Evolutionary conservation across 2,113 vertebrate species (phyloP), one percentile per base, ranked within the genome.

Genomic region (Trichechus manatus): DNA sequence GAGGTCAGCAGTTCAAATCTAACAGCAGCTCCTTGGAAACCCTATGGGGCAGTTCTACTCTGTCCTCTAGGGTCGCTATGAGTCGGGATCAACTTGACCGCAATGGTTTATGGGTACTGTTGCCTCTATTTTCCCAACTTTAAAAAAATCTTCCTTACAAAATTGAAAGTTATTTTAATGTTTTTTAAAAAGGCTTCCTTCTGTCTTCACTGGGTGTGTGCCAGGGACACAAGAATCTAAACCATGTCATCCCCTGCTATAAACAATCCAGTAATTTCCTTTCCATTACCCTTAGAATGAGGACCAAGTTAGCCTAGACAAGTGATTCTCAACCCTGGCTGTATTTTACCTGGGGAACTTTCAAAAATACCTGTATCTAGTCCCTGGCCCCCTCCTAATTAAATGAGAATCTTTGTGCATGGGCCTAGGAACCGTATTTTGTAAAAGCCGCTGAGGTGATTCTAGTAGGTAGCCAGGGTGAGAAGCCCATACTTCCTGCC

Each of bases 91-190:
- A 39, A 39, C 39, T 39, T 39, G 39, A 39, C 3, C 2, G 10
- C 47, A 47, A 47, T 47, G 47, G 47, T 47, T 47, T 47, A 47
- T 47, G 47, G 47, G 47, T 47, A 47, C 10, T 75, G 44, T 87
- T 44, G 29, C 23, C 75, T 86, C 23, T 81, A 50, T 82, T 90
- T 74, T 78, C 33, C 72, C 36, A 75, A 90, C 56, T 90, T 47
- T 47, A 47, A 47, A 39, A 36, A 36, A 82, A 59, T 56, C 14
- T 50, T 77, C 75, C 64, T 68, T 85, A 8, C 81, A 66, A 92
- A 95, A 56, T 53, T 74, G 53, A 87, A 87, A 91, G 56, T 56
- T 87, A 81, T 81, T 81, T 81, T 63, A 92, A 20, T 87, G n/a
- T 47, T 47, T 47, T 47, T 77, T 39, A 61, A 44, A 25, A 87